Conservation (phyloP, 1,140 invertebrate genomes). For the Mesaphorura yosii region DNA sequence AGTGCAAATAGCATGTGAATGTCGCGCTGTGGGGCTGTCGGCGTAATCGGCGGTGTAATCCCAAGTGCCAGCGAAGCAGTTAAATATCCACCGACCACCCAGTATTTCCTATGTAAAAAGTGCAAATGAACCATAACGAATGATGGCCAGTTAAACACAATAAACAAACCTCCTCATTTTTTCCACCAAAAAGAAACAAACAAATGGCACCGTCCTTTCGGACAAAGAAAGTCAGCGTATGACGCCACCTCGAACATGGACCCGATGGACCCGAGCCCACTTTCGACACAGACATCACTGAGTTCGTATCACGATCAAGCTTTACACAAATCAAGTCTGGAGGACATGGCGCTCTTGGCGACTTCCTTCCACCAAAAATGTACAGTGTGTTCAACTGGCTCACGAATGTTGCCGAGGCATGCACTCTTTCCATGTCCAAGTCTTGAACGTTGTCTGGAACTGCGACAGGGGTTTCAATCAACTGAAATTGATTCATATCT, state of each 20-base stretch:
- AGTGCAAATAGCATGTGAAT: conserved; percentile 22
- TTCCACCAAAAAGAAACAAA: conserved; percentile 24
- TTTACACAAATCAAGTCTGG: conserved; percentile 19
- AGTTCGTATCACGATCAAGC: neutral
- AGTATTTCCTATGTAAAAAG: conserved; percentile 9
- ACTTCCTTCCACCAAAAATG: conserved; percentile 27
- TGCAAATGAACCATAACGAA: neutral
- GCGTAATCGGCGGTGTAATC: neutral
- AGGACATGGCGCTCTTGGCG: conserved; percentile 18
- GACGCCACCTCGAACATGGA: conserved; percentile 22
- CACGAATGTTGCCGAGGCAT: conserved; percentile 7
- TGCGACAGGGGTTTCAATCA: too few species aligned
- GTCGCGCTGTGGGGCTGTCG: conserved; percentile 11
- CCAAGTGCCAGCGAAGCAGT: conserved; percentile 8
- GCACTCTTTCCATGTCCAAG: conserved; percentile 14
- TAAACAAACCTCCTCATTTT: conserved; percentile 13
- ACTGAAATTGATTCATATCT: too few species aligned
- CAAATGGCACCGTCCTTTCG: neutral
- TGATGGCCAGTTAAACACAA: neutral
- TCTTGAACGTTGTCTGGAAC: too few species aligned
- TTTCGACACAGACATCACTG: neutral
- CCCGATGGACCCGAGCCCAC: neutral
- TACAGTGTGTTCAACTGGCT: conserved; percentile 11
- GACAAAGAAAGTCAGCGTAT: conserved; percentile 11
- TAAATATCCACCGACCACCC: conserved; percentile 21